Evolutionary conservation across 2,113 vertebrate species (phyloP).

Genomic region (Callorhinus ursinus): DNA sequence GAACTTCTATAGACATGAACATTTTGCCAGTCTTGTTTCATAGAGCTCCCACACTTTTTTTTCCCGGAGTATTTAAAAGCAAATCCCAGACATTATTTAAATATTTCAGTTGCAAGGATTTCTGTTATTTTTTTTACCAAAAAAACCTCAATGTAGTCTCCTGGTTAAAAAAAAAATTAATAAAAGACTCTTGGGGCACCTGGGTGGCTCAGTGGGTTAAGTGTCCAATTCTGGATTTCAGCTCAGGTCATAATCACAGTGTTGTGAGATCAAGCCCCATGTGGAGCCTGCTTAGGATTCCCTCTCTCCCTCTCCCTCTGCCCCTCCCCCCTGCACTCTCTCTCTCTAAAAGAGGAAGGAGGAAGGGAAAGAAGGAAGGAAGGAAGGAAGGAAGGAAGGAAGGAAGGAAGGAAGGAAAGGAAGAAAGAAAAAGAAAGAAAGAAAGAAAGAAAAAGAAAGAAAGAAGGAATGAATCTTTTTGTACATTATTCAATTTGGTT

Average conservation of each 20-base stretch:
- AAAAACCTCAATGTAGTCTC: constrained; percentile 9
- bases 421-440: not conserved
- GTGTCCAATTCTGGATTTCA: no score
- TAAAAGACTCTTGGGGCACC: no score
- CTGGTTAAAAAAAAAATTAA: not conserved
- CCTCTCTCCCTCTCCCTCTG: not conserved
- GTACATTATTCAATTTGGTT: not conserved
- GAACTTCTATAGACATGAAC: not conserved
- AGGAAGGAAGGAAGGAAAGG: not conserved
- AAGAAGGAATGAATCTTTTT: not conserved
- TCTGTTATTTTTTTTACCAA: not conserved
- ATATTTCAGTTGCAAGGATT: not conserved
- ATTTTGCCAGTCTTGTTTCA: constrained; percentile 35
- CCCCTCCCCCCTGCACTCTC: not conserved
- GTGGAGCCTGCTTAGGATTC: not conserved
- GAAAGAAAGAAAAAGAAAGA: not conserved
- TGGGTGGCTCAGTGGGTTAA: no score
- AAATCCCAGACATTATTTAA: constrained; percentile 7
- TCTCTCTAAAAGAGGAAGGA: not conserved
- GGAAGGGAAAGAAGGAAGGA: no score
- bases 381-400: no score
- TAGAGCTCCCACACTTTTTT: not conserved
- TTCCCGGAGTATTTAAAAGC: not conserved
- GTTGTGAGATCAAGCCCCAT: not conserved
- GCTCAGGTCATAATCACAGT: not conserved